Evolutionary conservation across 92 coral and sea anemone genomes (phyloP).

Genomic region (Muricea muricata): DNA sequence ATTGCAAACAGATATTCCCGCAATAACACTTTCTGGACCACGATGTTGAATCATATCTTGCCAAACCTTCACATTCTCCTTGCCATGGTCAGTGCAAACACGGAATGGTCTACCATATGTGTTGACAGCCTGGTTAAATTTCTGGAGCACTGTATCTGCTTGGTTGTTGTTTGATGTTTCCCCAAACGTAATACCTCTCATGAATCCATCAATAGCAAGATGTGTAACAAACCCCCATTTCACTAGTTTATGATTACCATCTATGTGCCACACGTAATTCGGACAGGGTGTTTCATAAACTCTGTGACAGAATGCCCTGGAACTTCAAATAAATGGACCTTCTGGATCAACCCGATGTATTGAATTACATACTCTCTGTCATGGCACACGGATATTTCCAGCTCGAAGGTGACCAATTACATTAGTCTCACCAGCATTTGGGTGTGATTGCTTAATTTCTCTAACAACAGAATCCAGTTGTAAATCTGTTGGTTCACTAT

Average conservation of each 20-base stretch:
- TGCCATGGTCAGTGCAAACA: conserved; percentile 69
- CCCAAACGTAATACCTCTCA: conserved; percentile 33
- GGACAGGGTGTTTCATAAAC: conserved; percentile 40
- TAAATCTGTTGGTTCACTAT: not conserved
- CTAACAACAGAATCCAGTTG: conserved; percentile 16
- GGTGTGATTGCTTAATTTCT: conserved; percentile 27
- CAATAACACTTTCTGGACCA: conserved; percentile 60
- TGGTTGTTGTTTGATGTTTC: conserved; percentile 29
- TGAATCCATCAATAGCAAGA: conserved; percentile 45
- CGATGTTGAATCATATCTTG: conserved; percentile 47
- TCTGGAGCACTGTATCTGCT: conserved; percentile 4
- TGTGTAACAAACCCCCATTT: conserved; percentile 50
- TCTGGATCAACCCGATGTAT: conserved; percentile 26
- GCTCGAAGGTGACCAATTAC: not conserved
- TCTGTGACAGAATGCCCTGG: conserved; percentile 17
- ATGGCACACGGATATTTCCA: not conserved
- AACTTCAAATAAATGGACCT: conserved; percentile 15
- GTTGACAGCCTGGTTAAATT: not conserved
- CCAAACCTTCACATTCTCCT: conserved; percentile 67
- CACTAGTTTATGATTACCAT: conserved; percentile 43
- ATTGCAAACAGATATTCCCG: conserved; percentile 60
- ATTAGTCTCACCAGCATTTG: conserved; percentile 19
- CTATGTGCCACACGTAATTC: conserved; percentile 30
- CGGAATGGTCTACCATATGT: conserved; percentile 35
- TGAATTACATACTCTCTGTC: not conserved